phyloP scores from a whole-genome alignment of 2,888 invertebrate species.

The Girardia tigrina region DNA sequence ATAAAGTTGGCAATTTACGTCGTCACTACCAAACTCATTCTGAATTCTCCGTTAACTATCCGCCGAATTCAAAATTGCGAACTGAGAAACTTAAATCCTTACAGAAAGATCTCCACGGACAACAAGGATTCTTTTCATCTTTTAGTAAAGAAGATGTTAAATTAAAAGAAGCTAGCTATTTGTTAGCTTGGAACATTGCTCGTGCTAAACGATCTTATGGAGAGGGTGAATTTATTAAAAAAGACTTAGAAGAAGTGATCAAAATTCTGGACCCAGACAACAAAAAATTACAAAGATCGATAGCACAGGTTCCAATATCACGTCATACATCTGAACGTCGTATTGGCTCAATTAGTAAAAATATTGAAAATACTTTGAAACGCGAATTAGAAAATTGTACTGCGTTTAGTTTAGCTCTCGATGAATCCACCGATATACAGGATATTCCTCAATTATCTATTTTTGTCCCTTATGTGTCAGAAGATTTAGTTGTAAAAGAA shows the following conservation, averaged over 20 bases:
- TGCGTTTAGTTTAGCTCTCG: no score
- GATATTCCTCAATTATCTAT: no score
- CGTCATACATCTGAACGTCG: no score
- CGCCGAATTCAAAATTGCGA: not conserved
- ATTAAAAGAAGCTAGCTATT: conserved; percentile 3
- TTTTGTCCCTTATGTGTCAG: no score
- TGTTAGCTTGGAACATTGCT: not conserved
- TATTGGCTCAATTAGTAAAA: no score
- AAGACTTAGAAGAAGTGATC: not conserved
- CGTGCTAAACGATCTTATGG: not conserved
- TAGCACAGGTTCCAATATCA: no score
- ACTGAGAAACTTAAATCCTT: not conserved
- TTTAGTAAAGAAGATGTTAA: not conserved
- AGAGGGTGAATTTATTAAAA: not conserved
- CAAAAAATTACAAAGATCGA: no score
- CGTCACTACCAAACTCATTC: not conserved
- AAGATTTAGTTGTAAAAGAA: no score
- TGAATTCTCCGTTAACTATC: not conserved
- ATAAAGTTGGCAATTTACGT: conserved; percentile 12
- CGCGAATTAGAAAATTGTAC: no score
- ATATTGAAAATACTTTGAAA: no score
- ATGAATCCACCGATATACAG: no score
- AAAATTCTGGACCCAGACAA: no score
- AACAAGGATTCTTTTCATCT: not conserved
- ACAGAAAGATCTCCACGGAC: not conserved